Evolutionary conservation across 2,888 invertebrate species (phyloP), one percentile per base, ranked within the genome.

Genomic region (Zygothrica quintamaculata): DNA sequence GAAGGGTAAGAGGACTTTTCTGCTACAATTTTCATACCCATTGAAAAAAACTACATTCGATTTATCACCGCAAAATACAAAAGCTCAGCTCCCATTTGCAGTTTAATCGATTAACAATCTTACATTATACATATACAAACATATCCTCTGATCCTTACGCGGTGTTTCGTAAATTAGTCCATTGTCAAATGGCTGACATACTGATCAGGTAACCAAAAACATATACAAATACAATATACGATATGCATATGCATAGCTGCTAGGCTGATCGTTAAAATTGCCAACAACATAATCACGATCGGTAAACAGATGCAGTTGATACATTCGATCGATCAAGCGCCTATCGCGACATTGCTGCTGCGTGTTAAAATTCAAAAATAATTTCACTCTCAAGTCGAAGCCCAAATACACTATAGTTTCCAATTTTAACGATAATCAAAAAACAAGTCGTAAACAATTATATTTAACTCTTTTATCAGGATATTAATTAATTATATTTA

Each of bases 91-190:
- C 12, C 47, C 18, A 31, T 22, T 47, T 44, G 7, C 64, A n/a
- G 7, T 6, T 84, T 89, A 89, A 89, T 89, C 89, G 89, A 89
- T 89, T 89, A 89, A 75, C 51, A 52, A 74, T 58, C 74, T 61
- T 48, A 26, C 33, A 13, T 33, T 51, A 56, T 22, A n/a, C 26
- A 15, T 18, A 36, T 42, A 29, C 42, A n/a, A 25, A 29, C 6
- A 36, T n/a, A n/a, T n/a, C n/a, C n/a, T n/a, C n/a, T 52, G 46
- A 34, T 18, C 22, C 15, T 34, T 29, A 26, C 29, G 55, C 80
- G 62, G 79, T 77, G 77, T 89, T 89, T 87, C 88, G 84, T 81
- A 86, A 84, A 86, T 84, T 88, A 87, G 88, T 88, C 53, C 74
- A 77, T 69, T 77, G 75, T 73, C 77, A 75, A 69, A 67, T 68